Evolutionary conservation across 2,888 invertebrate species (phyloP).

Genomic region (Pyrrhia umbra): DNA sequence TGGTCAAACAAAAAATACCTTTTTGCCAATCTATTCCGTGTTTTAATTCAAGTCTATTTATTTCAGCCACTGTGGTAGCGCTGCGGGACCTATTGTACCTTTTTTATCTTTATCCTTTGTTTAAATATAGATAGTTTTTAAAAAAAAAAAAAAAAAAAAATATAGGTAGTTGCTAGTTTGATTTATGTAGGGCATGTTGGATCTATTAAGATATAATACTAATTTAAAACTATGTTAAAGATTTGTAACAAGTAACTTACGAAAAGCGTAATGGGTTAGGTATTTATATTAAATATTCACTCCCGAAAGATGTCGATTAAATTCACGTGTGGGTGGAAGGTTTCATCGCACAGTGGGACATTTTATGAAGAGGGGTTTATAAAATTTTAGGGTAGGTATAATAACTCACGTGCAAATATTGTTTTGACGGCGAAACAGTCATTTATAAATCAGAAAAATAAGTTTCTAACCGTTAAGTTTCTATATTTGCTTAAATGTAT

Average conservation of each 20-base stretch:
- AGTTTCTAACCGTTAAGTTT: background rate
- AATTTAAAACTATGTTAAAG: slow-evolving; percentile 1
- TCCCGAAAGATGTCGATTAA: background rate
- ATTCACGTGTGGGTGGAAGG: background rate
- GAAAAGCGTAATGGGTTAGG: slow-evolving; percentile 11
- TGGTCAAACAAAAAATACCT: slow-evolving; percentile 20
- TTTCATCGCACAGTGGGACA: background rate
- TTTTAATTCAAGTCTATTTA: slow-evolving; percentile 15
- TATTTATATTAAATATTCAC: background rate
- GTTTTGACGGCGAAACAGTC: background rate
- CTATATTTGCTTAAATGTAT: background rate
- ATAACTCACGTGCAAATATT: background rate
- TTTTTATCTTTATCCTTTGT: background rate
- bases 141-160: too few species aligned
- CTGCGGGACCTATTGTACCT: background rate
- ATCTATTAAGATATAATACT: background rate
- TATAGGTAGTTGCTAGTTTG: background rate
- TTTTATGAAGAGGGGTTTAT: background rate
- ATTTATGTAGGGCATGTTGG: background rate
- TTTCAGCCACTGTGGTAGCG: background rate
- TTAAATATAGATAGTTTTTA: too few species aligned
- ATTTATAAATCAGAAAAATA: background rate
- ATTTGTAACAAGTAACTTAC: background rate
- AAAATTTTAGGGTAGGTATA: too few species aligned
- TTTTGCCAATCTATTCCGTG: background rate